phyloP scores from a whole-genome alignment of 2,113 vertebrate genomes.

The Sceloporus tristichus region DNA sequence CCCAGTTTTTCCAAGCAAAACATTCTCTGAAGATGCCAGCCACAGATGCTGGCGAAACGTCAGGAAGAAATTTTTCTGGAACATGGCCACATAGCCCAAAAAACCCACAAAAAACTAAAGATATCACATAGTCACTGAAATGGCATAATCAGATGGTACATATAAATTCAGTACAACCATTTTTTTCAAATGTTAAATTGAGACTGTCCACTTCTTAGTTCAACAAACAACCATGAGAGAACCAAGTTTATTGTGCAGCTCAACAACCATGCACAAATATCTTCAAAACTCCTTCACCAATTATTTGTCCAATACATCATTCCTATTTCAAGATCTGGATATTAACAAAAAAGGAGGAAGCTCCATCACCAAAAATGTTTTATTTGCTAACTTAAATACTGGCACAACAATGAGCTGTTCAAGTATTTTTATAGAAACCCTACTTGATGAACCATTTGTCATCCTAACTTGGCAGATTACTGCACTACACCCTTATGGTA shows the following conservation, averaged over 20 bases:
- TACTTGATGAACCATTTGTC: not conserved
- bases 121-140: slow-evolving; percentile 53
- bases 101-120: not conserved
- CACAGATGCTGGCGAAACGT: too few relatives aligned
- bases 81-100: too few relatives aligned
- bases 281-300: not conserved
- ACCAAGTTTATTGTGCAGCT: not conserved
- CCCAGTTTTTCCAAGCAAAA: too few relatives aligned
- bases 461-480: not conserved
- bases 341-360: not conserved
- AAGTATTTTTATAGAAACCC: not conserved
- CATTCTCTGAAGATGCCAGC: too few relatives aligned
- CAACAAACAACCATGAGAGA: not conserved
- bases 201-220: not conserved
- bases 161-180: not conserved
- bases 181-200: not conserved
- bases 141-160: slow-evolving; percentile 15
- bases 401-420: not conserved
- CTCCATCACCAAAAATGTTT: not conserved
- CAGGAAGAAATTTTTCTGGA: too few relatives aligned
- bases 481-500: too few relatives aligned
- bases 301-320: not conserved
- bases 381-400: not conserved
- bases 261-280: not conserved
- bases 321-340: not conserved